phyloP scores from a whole-genome alignment of 2,888 invertebrate genomes.

The Thymelicus lineola region DNA sequence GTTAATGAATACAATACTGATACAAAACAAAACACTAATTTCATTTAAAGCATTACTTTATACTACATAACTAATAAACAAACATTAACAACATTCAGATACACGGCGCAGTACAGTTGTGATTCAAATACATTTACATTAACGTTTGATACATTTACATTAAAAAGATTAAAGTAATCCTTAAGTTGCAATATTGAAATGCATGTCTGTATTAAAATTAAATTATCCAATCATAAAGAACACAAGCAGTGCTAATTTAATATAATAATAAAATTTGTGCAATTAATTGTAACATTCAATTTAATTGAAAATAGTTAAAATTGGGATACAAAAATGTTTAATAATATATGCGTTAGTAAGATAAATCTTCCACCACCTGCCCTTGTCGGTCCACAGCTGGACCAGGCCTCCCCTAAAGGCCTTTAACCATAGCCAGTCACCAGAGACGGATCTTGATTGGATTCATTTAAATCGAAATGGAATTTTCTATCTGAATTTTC shows the following conservation, averaged over 20 bases:
- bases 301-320: conserved; percentile 29
- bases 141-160: conserved; percentile 34
- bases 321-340: conserved; percentile 26
- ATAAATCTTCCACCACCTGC: conserved; percentile 19
- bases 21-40: conserved; percentile 70
- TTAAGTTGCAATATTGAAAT: conserved; percentile 33
- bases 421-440: conserved; percentile 1
- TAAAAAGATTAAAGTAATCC: conserved; percentile 33
- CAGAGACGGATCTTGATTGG: conserved; percentile 20
- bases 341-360: conserved; percentile 19
- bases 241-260: conserved; percentile 30
- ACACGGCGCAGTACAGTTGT: conserved; percentile 61
- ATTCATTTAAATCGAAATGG: conserved; percentile 21
- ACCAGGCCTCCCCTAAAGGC: background rate
- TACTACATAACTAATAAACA: conserved; percentile 74
- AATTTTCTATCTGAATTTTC: conserved; percentile 19
- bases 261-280: conserved; percentile 31
- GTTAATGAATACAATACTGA: conserved; percentile 70
- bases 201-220: conserved; percentile 32
- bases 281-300: conserved; percentile 35
- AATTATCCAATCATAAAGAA: conserved; percentile 29
- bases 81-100: conserved; percentile 66
- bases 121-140: conserved; percentile 40
- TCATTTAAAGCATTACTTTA: conserved; percentile 76
- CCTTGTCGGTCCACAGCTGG: conserved; percentile 1